Evolutionary conservation across 2,113 vertebrate species (phyloP).

Genomic region (Perca fluviatilis): DNA sequence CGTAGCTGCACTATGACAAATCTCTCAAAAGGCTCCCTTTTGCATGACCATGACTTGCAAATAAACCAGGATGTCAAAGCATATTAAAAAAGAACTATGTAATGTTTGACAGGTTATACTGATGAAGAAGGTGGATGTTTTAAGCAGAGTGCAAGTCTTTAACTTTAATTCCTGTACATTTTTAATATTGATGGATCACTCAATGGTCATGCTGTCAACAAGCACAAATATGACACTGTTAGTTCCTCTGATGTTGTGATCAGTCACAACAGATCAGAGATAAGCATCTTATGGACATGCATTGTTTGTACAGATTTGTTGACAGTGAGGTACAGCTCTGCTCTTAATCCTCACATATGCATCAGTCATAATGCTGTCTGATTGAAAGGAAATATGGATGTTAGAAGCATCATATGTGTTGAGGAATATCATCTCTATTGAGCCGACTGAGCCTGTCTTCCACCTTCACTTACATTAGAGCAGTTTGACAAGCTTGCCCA

Average conservation of each 20-base stretch:
- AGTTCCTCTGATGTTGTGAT: neutral
- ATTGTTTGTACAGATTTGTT: conserved; percentile 2
- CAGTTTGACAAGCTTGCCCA: conserved; percentile 20
- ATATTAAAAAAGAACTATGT: neutral
- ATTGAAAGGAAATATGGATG: neutral
- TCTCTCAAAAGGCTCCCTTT: conserved; percentile 17
- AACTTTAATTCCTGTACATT: neutral
- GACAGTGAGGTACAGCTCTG: neutral
- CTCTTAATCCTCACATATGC: conserved; percentile 5
- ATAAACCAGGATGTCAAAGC: conserved; percentile 18
- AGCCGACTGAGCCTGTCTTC: neutral
- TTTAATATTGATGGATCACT: neutral
- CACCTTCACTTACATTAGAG: conserved; percentile 1
- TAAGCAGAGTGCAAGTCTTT: neutral
- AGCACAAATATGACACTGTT: neutral
- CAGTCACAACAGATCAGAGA: conserved; percentile 6
- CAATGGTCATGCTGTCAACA: neutral
- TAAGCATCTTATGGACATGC: conserved; percentile 1
- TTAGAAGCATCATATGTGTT: neutral
- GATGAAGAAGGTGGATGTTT: neutral
- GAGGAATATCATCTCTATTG: neutral
- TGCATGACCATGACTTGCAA: conserved; percentile 29
- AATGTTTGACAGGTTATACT: neutral
- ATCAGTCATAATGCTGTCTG: neutral
- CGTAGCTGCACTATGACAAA: conserved; percentile 37